A percentile compares a stretch with the other conserved stretches of the same genome.
These are phyloP conservation scores for Cotesia vestalis DNA, from an alignment of 1,140 invertebrate genomes.

Conservation along the genomic window DNA sequence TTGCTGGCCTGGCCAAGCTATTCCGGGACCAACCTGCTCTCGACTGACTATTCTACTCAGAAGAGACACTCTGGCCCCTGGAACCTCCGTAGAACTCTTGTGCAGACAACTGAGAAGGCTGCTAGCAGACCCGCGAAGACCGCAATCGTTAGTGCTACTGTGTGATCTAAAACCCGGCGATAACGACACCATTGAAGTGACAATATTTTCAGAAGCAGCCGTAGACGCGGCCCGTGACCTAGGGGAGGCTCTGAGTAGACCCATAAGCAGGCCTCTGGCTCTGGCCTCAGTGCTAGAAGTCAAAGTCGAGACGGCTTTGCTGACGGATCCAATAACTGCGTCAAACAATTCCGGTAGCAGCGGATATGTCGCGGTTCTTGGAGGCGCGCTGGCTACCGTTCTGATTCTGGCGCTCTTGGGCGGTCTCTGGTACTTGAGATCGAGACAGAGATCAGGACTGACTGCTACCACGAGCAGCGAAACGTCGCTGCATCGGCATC, in stretches of 20 bases:
- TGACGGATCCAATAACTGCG: constrained; percentile 66
- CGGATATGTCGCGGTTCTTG: constrained; percentile 66
- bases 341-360: constrained; percentile 66
- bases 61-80: constrained; percentile 70
- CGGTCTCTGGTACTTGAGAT: constrained; percentile 59
- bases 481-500: constrained; percentile 71
- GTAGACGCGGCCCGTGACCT: constrained; percentile 73
- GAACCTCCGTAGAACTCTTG: constrained; percentile 77
- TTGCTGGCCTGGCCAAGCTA: constrained; percentile 81
- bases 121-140: constrained; percentile 70
- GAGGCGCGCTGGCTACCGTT: constrained; percentile 58
- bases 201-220: constrained; percentile 72
- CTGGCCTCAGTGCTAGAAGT: constrained; percentile 83
- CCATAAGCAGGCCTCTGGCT: constrained; percentile 67
- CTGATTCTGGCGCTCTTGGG: constrained; percentile 53
- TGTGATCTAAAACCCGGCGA: constrained; percentile 83
- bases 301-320: constrained; percentile 76
- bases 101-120: constrained; percentile 75
- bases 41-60: constrained; percentile 78
- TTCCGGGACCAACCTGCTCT: constrained; percentile 72
- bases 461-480: constrained; percentile 65
- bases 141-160: constrained; percentile 75
- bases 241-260: constrained; percentile 76
- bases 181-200: constrained; percentile 87
- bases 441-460: constrained; percentile 57